Evolutionary conservation across 30 jellyfish, hydroid and myxozoan species (phyloP).

Genomic region (Calvadosia cruxmelitensis): DNA sequence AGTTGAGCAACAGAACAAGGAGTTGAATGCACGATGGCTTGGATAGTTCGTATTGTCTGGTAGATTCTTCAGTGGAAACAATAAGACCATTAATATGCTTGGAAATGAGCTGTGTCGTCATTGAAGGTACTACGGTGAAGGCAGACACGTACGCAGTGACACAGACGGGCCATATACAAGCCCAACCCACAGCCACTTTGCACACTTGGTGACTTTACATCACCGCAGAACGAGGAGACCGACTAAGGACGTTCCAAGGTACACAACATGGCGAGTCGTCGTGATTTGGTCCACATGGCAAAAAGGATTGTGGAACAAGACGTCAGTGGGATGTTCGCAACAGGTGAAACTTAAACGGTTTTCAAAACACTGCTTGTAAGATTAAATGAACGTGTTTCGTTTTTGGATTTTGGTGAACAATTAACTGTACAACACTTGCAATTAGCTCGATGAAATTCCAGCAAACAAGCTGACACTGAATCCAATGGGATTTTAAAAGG

Average conservation of each 20-base stretch:
- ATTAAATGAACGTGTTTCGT: no score
- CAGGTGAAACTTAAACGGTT: neutral
- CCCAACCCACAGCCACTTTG: no score
- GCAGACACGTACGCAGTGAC: neutral
- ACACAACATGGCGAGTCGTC: neutral
- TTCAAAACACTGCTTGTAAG: no score
- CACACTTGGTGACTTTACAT: neutral
- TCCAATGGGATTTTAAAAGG: no score
- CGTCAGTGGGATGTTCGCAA: neutral
- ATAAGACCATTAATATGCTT: neutral
- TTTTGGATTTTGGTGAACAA: no score
- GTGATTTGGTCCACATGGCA: neutral
- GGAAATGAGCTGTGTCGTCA: neutral
- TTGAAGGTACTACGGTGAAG: neutral
- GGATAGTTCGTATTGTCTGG: no score
- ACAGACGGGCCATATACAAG: no score
- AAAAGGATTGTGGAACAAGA: neutral
- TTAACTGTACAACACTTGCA: no score
- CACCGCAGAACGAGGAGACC: neutral
- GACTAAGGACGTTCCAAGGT: neutral
- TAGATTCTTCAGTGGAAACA: neutral
- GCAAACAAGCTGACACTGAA: neutral
- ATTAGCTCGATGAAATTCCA: neutral
- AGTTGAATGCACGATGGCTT: no score
- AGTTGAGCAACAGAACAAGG: no score